Evolutionary conservation across 2,888 invertebrate genomes (phyloP).

Genomic region (Choreutis nemorana): DNA sequence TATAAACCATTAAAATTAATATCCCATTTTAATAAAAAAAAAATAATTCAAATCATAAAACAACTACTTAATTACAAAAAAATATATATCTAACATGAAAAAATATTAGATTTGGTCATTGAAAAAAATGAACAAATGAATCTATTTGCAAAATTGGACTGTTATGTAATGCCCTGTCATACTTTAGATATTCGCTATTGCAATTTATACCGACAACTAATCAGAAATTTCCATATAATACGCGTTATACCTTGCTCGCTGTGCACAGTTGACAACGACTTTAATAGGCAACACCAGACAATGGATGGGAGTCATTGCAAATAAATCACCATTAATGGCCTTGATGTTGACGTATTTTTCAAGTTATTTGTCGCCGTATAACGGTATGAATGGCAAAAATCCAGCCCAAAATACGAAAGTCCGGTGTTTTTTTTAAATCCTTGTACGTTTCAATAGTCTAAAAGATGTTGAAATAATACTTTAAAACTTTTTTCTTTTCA

Average conservation of each 20-base stretch:
- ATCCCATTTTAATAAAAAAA: not conserved
- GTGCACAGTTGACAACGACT: constrained; percentile 19
- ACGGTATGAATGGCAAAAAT: constrained; percentile 17
- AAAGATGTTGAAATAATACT: not conserved
- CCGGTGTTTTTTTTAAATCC: constrained; percentile 4
- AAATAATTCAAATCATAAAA: too few species aligned
- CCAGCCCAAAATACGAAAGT: constrained; percentile 8
- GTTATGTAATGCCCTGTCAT: too few species aligned
- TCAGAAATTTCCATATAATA: constrained; percentile 24
- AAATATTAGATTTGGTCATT: too few species aligned
- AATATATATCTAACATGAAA: too few species aligned
- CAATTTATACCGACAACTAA: constrained; percentile 24
- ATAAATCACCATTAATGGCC: constrained; percentile 41
- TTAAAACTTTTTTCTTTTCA: not conserved
- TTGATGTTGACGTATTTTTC: constrained; percentile 32
- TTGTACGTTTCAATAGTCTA: not conserved
- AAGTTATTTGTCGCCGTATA: constrained; percentile 42
- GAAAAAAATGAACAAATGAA: too few species aligned
- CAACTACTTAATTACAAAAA: too few species aligned
- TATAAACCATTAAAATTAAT: not conserved
- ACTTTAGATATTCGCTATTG: too few species aligned
- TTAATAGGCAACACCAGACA: constrained; percentile 29
- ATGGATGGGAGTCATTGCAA: constrained; percentile 27
- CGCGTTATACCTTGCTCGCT: constrained; percentile 28
- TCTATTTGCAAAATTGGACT: too few species aligned